Conservation (phyloP, 1,140 invertebrate genomes). For the Drosophila oshimai region DNA sequence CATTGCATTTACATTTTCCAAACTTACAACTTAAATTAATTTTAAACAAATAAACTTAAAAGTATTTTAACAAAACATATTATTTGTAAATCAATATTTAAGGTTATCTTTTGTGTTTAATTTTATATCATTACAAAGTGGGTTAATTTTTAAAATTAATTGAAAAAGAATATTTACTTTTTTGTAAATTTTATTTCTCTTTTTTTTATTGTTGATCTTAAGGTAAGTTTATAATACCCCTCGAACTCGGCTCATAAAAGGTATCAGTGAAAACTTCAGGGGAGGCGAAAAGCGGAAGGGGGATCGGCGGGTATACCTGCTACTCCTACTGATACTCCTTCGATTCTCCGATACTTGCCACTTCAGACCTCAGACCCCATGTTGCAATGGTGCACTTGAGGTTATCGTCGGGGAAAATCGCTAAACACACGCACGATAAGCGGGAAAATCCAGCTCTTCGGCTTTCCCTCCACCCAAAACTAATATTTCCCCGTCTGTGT, state of each 20-base stretch:
- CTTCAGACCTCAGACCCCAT: slow-evolving; percentile 36
- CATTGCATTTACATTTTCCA: too few relatives aligned
- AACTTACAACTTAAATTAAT: too few relatives aligned
- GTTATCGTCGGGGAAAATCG: slow-evolving; percentile 63
- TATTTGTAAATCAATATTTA: too few relatives aligned
- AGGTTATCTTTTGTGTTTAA: too few relatives aligned
- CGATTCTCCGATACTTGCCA: slow-evolving; percentile 9
- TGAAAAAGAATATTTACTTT: too few relatives aligned
- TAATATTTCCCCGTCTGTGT: slow-evolving; percentile 30
- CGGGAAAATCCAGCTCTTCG: slow-evolving; percentile 37
- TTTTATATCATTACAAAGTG: too few relatives aligned
- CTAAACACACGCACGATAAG: slow-evolving; percentile 59
- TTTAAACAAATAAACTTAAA: too few relatives aligned
- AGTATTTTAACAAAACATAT: too few relatives aligned
- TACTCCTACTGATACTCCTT: neutral
- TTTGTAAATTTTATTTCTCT: neutral
- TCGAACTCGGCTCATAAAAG: neutral
- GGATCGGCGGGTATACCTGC: slow-evolving; percentile 9
- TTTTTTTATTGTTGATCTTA: neutral
- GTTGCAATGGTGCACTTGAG: slow-evolving; percentile 67
- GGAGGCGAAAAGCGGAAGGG: neutral
- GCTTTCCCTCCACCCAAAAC: slow-evolving; percentile 8
- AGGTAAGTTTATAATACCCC: neutral
- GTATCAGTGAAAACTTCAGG: neutral
- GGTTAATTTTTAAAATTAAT: too few relatives aligned